These are phyloP conservation scores for Brachionus paranguensis DNA, from an alignment of 1,140 invertebrate genomes.

Conservation along the genomic window DNA sequence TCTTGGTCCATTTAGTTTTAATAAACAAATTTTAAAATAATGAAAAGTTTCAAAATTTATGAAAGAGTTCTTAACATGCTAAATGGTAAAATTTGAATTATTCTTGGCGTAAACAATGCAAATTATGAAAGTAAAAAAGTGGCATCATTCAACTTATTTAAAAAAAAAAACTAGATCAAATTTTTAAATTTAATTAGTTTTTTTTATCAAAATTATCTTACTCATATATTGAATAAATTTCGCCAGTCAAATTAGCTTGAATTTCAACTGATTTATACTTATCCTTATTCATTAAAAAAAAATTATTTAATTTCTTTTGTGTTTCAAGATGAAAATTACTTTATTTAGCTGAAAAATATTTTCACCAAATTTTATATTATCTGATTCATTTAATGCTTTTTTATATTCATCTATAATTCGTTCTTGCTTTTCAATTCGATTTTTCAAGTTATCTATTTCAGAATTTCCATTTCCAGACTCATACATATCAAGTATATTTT, in stretches of 20 bases:
- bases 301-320: neutral
- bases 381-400: slow-evolving; percentile 4
- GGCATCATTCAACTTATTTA: no score
- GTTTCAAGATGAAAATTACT: neutral
- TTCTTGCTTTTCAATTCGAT: neutral
- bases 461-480: neutral
- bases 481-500: slow-evolving; percentile 24
- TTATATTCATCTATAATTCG: slow-evolving; percentile 30
- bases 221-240: slow-evolving; percentile 33
- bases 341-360: neutral
- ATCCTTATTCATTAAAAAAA: neutral
- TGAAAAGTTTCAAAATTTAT: no score
- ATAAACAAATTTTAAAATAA: no score
- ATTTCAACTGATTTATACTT: neutral
- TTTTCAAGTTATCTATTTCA: neutral
- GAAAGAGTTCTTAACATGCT: no score
- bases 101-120: no score
- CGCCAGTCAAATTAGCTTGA: neutral
- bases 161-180: no score
- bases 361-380: neutral
- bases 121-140: no score
- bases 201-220: neutral
- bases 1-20: no score
- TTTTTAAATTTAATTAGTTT: neutral
- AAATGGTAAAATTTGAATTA: no score